phyloP scores from a whole-genome alignment of 2,888 invertebrate genomes.

The Acleris emargana region DNA sequence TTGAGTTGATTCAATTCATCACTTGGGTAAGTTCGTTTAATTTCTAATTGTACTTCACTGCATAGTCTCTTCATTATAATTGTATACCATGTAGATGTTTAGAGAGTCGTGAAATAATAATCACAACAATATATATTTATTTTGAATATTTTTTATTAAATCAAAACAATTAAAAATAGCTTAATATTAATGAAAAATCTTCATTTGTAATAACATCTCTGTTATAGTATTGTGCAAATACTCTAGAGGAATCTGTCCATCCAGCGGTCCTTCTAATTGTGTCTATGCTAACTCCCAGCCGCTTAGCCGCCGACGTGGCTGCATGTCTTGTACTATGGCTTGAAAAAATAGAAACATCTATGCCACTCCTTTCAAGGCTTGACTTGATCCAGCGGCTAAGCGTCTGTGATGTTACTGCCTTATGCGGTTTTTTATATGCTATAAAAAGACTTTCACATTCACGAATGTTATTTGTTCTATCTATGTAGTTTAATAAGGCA shows the following conservation, averaged over 20 bases:
- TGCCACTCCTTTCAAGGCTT: constrained; percentile 14
- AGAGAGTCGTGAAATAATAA: too few species aligned
- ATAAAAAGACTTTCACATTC: constrained; percentile 7
- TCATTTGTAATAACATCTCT: not conserved
- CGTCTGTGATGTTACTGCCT: constrained; percentile 28
- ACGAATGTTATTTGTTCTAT: constrained; percentile 4
- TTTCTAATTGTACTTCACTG: too few species aligned
- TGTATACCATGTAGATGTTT: too few species aligned
- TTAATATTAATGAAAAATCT: too few species aligned
- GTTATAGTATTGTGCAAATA: constrained; percentile 4
- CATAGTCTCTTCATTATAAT: too few species aligned
- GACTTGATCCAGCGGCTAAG: constrained; percentile 35
- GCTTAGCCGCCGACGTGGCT: not conserved
- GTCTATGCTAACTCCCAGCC: not conserved
- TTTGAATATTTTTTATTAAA: too few species aligned
- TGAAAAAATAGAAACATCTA: constrained; percentile 20
- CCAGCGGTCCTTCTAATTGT: constrained; percentile 16
- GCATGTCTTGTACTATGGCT: constrained; percentile 35
- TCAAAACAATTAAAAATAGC: too few species aligned
- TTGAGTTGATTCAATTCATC: too few species aligned
- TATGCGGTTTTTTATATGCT: constrained; percentile 29
- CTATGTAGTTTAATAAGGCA: constrained; percentile 12
- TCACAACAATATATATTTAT: too few species aligned
- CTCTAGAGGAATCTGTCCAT: not conserved
- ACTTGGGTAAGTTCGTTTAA: too few species aligned